Conservation (phyloP, 2,113 vertebrate genomes). For the Scortum barcoo region DNA sequence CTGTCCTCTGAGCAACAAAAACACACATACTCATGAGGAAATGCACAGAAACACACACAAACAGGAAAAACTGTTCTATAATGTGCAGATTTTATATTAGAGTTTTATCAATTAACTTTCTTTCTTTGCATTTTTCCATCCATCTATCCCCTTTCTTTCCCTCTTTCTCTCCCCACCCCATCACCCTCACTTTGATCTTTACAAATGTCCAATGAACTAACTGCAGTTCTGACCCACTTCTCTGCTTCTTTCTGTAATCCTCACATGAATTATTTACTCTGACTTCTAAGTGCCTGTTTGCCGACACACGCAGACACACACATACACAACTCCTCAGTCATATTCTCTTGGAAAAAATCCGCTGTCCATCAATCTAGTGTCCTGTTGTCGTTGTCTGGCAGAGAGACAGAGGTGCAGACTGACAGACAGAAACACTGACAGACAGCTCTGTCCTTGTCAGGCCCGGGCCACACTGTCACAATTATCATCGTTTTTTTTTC, state of each 20-base stretch:
- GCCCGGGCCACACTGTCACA: conserved; percentile 20
- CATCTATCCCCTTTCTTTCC: neutral
- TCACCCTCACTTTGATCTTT: conserved; percentile 38
- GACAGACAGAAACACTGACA: conserved; percentile 38
- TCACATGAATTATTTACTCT: conserved; percentile 65
- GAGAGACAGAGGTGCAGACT: conserved; percentile 20
- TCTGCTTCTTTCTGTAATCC: conserved; percentile 44
- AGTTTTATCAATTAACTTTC: neutral
- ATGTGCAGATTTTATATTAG: neutral
- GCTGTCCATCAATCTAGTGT: conserved; percentile 32
- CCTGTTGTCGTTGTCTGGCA: conserved; percentile 17
- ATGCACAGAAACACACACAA: neutral
- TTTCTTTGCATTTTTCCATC: neutral
- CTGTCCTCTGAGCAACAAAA: conserved; percentile 25
- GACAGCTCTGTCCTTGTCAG: conserved; percentile 34
- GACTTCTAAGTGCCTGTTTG: conserved; percentile 32
- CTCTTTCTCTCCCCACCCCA: neutral
- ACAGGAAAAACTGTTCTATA: neutral
- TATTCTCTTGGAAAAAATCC: conserved; percentile 31
- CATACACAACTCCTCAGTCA: neutral
- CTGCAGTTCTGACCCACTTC: conserved; percentile 70
- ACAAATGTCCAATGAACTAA: conserved; percentile 29
- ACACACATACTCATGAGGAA: conserved; percentile 1
- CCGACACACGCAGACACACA: neutral
- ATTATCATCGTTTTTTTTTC: conserved; percentile 35